Conservation (phyloP, 2,113 vertebrate genomes). For the Plecturocebus donacophilus region DNA sequence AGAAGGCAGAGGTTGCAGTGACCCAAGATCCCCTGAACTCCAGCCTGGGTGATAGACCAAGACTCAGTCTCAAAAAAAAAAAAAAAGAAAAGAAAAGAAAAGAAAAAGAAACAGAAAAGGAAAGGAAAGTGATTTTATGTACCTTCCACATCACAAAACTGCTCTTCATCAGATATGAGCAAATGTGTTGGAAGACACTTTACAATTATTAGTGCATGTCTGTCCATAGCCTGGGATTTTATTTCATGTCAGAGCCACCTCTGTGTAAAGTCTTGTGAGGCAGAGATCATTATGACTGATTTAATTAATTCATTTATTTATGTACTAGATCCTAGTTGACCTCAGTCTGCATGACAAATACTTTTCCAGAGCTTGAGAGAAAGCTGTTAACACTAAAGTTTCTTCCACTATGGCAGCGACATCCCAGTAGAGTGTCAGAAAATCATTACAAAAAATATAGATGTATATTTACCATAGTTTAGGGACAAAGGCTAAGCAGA, state of each 20-base stretch:
- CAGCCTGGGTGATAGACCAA: no score
- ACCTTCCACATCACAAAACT: not conserved
- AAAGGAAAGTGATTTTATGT: not conserved
- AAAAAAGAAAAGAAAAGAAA: no score
- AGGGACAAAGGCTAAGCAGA: not conserved
- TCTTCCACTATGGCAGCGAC: not conserved
- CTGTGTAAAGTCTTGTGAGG: not conserved
- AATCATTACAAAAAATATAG: not conserved
- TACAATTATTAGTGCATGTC: not conserved
- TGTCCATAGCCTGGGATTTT: not conserved
- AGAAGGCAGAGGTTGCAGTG: no score
- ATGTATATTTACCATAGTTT: not conserved
- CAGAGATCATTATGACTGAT: not conserved
- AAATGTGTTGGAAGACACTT: not conserved
- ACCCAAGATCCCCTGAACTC: no score
- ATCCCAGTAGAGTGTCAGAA: not conserved
- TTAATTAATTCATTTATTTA: not conserved
- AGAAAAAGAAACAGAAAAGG: no score
- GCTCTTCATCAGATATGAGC: not conserved
- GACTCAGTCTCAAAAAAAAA: no score
- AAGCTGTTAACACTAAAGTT: rapidly evolving
- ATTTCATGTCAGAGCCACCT: not conserved
- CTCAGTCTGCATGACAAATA: not conserved
- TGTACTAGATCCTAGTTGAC: not conserved
- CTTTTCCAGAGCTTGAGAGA: not conserved